A percentile compares a stretch with the other conserved stretches of the same genome.
Evolutionary conservation across 2,888 invertebrate species (phyloP).

Genomic region (Cephus spinipes): DNA sequence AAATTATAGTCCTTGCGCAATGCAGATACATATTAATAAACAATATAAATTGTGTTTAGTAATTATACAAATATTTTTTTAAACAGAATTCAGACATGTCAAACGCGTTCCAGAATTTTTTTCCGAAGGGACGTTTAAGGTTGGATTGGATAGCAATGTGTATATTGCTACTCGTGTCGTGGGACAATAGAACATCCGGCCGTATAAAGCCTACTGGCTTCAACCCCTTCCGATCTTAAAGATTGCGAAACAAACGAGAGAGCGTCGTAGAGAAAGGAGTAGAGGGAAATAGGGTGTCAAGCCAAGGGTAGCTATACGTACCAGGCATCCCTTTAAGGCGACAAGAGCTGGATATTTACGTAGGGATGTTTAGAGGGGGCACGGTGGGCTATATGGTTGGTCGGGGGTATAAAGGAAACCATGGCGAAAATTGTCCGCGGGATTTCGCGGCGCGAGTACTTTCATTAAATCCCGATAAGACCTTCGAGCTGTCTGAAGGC

Average conservation of each 20-base stretch:
- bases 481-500: not conserved
- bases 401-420: not conserved
- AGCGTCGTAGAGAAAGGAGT: constrained; percentile 43
- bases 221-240: constrained; percentile 66
- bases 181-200: not conserved
- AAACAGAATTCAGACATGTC: not conserved
- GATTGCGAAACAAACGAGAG: constrained; percentile 66
- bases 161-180: not conserved
- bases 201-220: constrained; percentile 4
- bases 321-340: constrained; percentile 26
- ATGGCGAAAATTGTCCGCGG: not conserved
- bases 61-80: not conserved
- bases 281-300: constrained; percentile 62
- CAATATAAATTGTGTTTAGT: not conserved
- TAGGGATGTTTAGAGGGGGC: not conserved
- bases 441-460: not conserved
- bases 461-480: not conserved
- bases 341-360: not conserved
- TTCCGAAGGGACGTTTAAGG: not conserved
- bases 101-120: not conserved
- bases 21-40: not conserved
- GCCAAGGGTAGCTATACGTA: constrained; percentile 39
- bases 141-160: not conserved
- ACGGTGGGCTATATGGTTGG: not conserved
- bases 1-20: constrained; percentile 46